These are phyloP conservation scores for Felis chaus DNA, from an alignment of 2,113 vertebrate genomes.

Conservation along the genomic window DNA sequence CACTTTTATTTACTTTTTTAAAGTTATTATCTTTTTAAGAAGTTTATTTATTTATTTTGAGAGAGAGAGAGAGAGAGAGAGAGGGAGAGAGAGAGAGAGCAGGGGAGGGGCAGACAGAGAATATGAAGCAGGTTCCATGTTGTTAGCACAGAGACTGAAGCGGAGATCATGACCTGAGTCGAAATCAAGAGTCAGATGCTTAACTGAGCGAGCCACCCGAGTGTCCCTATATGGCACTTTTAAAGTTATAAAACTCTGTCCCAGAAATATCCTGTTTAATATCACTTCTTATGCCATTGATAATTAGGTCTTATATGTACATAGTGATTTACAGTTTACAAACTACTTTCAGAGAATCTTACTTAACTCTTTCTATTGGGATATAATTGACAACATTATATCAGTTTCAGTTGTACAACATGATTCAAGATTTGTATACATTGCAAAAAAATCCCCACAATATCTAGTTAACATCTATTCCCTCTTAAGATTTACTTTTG, in stretches of 20 bases:
- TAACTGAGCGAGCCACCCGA: too few species aligned
- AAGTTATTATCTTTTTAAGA: not conserved
- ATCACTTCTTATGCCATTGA: not conserved
- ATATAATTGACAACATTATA: not conserved
- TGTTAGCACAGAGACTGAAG: too few species aligned
- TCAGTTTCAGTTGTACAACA: not conserved
- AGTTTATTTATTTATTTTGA: too few species aligned
- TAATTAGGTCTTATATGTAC: not conserved
- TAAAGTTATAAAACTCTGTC: not conserved
- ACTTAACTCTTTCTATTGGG: not conserved
- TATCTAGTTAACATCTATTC: not conserved
- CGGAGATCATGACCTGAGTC: too few species aligned
- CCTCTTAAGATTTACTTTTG: not conserved
- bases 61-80: too few species aligned
- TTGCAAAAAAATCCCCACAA: not conserved
- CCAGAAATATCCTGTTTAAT: not conserved
- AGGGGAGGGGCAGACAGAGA: too few species aligned
- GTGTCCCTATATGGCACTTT: not conserved
- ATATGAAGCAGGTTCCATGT: too few species aligned
- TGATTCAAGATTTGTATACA: not conserved
- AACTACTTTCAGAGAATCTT: not conserved
- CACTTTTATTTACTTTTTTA: not conserved
- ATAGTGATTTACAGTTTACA: not conserved
- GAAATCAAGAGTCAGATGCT: too few species aligned
- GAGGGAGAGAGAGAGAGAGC: too few species aligned